Evolutionary conservation across 2,113 vertebrate species (phyloP), one percentile per base, ranked within the genome.

Genomic region (Elephantulus edwardii): DNA sequence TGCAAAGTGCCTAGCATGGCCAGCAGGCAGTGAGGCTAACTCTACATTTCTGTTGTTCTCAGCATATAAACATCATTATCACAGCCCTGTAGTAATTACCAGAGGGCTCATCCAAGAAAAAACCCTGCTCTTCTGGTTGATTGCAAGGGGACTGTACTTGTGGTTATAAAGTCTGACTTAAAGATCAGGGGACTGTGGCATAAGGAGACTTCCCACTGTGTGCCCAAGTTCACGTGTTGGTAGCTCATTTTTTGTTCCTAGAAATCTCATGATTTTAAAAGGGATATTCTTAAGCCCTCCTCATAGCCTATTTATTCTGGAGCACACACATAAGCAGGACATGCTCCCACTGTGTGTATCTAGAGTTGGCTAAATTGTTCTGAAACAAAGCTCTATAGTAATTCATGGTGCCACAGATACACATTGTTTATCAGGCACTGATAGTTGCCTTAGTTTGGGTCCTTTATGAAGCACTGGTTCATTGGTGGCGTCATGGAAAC

Each of bases 201-300:
- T 78, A 78, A 22, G 35, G 40, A 96, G 76, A 72, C 42, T 56
- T 44, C 17, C 60, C 91, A 26, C 26, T 82, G 35, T 80, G 44
- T 58, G 22, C 3, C 35, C 8, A 38, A 58, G 10, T 87, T 22
- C 28, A 50, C 35, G 0, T 8, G 56, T 8, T 66, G 66, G 48
- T 8, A 42, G 13, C 26, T 93, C 42, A 71, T 89, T 91, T 91
- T 81, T 87, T 35, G 78, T 28, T 81, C 30, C 14, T 82, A 44
- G 72, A 86, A 83, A 88, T 92, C 71, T 50, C 2, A 58, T 30
- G 60, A 22, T 70, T 79, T 89, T 74, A 71, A n/a, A 90, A 82
- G 1, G 60, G 28, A 48, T 62, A 40, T 83, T 83, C 35, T 64
- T 68, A 74, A 60, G 68, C 7, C 3, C 38, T 46, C 16, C 2